These are phyloP conservation scores for Hemitrygon akajei DNA, from an alignment of 2,797 vertebrate genomes.

Conservation along the genomic window DNA sequence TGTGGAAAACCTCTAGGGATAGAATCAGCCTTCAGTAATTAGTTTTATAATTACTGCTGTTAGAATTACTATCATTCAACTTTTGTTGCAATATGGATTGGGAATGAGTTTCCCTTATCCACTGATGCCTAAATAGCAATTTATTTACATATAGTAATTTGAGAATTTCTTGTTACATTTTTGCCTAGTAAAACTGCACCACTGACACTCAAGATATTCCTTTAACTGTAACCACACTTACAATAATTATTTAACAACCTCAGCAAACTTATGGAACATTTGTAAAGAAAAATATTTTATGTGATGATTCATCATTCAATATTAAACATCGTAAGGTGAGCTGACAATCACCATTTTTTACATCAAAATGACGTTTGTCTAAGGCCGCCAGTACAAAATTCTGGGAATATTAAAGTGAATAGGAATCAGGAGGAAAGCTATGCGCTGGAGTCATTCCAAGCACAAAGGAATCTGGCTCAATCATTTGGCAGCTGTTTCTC, in stretches of 20 bases:
- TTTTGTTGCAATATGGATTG: conserved; percentile 88
- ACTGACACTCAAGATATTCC: conserved; percentile 53
- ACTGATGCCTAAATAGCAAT: conserved; percentile 91
- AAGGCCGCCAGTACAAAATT: no score
- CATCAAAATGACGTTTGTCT: no score
- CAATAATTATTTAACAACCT: not conserved
- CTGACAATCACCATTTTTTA: no score
- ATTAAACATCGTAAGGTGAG: not conserved
- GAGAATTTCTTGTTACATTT: conserved; percentile 63
- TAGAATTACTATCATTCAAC: conserved; percentile 90
- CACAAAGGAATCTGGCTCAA: no score
- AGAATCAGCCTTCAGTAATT: conserved; percentile 98
- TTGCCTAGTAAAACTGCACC: conserved; percentile 61
- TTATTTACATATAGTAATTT: conserved; percentile 68
- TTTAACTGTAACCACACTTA: not conserved
- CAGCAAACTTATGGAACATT: not conserved
- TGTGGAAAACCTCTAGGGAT: conserved; percentile 98
- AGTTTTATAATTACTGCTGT: conserved; percentile 99
- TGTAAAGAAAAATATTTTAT: not conserved
- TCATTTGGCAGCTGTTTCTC: no score
- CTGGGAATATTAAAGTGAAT: no score
- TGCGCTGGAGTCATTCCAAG: no score
- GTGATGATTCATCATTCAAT: not conserved
- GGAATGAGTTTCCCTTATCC: conserved; percentile 91
- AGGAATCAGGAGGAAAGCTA: no score